These are phyloP conservation scores for Archilochus colubris DNA, from an alignment of 2,113 vertebrate genomes.

Conservation along the genomic window DNA sequence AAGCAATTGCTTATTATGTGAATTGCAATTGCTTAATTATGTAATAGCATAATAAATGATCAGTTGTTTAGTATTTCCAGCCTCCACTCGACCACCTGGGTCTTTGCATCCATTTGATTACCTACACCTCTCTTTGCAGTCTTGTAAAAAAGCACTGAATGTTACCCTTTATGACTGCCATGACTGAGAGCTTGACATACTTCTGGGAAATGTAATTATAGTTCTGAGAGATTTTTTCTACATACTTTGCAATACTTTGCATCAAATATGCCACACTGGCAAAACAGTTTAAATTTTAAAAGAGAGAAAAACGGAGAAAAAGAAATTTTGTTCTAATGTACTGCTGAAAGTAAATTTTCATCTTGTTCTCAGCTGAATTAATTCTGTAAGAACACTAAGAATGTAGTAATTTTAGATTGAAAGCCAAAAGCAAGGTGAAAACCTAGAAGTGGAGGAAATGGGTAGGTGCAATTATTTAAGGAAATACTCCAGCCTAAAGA, in stretches of 20 bases:
- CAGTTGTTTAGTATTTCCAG: neutral
- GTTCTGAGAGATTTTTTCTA: neutral
- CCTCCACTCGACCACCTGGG: neutral
- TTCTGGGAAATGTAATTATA: neutral
- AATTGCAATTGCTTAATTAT: too few species aligned
- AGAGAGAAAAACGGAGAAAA: neutral
- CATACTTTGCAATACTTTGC: neutral
- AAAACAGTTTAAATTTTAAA: neutral
- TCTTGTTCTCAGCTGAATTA: neutral
- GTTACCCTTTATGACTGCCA: neutral
- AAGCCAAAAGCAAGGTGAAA: neutral
- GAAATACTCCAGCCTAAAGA: neutral
- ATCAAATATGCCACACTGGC: neutral
- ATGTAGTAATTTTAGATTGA: neutral
- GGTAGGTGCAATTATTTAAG: neutral
- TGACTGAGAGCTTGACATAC: neutral
- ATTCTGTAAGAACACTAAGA: neutral
- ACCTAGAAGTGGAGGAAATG: accelerated
- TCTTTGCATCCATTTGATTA: neutral
- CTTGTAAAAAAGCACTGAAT: neutral
- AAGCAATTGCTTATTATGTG: too few species aligned
- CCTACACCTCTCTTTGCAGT: neutral
- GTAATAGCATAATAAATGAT: too few species aligned
- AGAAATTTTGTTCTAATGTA: neutral
- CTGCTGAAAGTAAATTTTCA: neutral